Evolutionary conservation across 2,888 invertebrate species (phyloP).

Genomic region (Drosophila lacicola): DNA sequence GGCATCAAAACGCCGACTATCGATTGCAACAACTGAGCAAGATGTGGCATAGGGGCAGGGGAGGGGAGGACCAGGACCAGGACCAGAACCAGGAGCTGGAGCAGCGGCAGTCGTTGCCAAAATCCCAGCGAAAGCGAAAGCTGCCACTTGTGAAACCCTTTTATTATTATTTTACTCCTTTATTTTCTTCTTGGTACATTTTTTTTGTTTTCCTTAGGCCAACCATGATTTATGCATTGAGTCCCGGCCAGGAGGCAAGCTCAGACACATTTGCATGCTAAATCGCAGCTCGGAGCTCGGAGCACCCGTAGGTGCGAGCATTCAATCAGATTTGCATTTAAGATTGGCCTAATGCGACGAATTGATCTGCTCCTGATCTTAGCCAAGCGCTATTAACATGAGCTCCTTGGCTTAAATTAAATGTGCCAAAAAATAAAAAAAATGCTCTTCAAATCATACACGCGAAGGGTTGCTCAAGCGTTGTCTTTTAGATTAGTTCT

Average conservation of each 20-base stretch:
- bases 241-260: conserved; percentile 40
- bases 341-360: conserved; percentile 40
- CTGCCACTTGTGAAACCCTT: conserved; percentile 76
- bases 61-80: neutral
- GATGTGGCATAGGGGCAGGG: too few species aligned
- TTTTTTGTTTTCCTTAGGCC: conserved; percentile 32
- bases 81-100: neutral
- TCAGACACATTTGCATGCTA: conserved; percentile 66
- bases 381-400: conserved; percentile 2
- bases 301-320: conserved; percentile 15
- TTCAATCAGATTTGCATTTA: conserved; percentile 43
- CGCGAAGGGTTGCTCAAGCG: too few species aligned
- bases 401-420: neutral
- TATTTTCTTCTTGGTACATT: conserved; percentile 4
- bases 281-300: conserved; percentile 19
- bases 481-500: too few species aligned
- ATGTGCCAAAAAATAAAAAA: neutral
- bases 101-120: conserved; percentile 18
- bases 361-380: conserved; percentile 28
- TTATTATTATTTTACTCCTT: conserved; percentile 33
- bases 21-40: conserved; percentile 60
- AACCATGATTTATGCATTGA: conserved; percentile 70
- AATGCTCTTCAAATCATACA: too few species aligned
- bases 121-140: conserved; percentile 65
- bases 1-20: conserved; percentile 62